phyloP scores from a whole-genome alignment of 2,113 vertebrate species.

The Erythrocercus mccallii region DNA sequence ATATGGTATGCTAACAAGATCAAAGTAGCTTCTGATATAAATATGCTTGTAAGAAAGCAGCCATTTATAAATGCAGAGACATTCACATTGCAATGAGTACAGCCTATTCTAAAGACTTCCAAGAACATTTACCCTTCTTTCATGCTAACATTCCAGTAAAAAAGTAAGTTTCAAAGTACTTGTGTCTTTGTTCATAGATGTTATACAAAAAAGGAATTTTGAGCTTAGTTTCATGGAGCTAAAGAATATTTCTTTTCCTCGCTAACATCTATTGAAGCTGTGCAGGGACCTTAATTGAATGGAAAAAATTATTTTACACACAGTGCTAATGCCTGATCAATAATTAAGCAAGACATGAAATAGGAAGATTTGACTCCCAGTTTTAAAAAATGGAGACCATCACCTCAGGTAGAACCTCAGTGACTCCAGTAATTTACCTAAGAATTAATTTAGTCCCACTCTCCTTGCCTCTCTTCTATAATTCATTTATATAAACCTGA shows the following conservation, averaged over 20 bases:
- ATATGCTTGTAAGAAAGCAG: neutral
- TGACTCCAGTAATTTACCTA: neutral
- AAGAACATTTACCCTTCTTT: neutral
- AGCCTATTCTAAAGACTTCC: neutral
- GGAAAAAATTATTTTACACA: neutral
- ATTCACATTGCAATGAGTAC: neutral
- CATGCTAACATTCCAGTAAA: neutral
- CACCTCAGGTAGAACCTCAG: neutral
- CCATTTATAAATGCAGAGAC: neutral
- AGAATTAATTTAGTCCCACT: neutral
- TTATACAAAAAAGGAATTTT: neutral
- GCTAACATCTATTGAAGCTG: neutral
- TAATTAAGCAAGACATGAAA: neutral
- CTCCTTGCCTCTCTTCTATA: neutral
- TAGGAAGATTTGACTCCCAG: neutral
- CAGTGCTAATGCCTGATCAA: neutral
- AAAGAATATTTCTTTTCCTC: neutral
- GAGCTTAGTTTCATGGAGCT: neutral
- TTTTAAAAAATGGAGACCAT: neutral
- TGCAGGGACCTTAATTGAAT: neutral
- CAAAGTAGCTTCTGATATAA: neutral
- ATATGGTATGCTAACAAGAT: neutral
- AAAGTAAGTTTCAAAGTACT: neutral
- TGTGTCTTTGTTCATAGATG: neutral
- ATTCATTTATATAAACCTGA: conserved; percentile 22